A percentile compares a stretch with the other conserved stretches of the same genome.
Conservation (phyloP, 2,888 invertebrate species). For the Polyommatus iphigenia region DNA sequence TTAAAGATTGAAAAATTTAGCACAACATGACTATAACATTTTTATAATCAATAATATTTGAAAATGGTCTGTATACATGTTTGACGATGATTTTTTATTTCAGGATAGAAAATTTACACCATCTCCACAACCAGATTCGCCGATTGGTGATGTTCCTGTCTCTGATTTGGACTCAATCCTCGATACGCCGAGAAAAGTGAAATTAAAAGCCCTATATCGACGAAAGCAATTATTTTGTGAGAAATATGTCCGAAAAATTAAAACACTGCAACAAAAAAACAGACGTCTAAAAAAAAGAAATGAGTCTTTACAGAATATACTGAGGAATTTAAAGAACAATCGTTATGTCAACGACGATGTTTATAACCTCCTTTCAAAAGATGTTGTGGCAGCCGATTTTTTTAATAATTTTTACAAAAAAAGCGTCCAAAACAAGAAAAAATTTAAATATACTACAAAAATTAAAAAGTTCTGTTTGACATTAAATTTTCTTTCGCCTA, state of each 20-base stretch:
- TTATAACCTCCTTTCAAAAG: constrained; percentile 21
- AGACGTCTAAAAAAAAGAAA: constrained; percentile 33
- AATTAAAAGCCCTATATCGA: constrained; percentile 13
- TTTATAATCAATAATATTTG: constrained; percentile 8
- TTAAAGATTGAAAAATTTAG: constrained; percentile 8
- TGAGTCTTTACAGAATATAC: constrained; percentile 27
- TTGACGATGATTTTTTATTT: constrained; percentile 8
- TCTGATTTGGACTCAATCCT: constrained; percentile 34
- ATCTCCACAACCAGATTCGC: constrained; percentile 8
- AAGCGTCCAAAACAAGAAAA: constrained; percentile 22
- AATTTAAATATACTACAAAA: background rate
- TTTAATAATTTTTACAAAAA: constrained; percentile 15
- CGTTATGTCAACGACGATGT: constrained; percentile 30
- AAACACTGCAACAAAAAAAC: constrained; percentile 29
- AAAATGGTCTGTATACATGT: constrained; percentile 8
- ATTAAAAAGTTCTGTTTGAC: constrained; percentile 36
- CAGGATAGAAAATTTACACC: background rate
- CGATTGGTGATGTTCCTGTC: constrained; percentile 8
- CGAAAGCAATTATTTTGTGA: constrained; percentile 12
- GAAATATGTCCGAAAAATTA: constrained; percentile 20
- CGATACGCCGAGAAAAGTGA: constrained; percentile 32
- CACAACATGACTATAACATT: constrained; percentile 8
- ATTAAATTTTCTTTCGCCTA: constrained; percentile 40
- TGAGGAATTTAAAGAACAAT: constrained; percentile 32
- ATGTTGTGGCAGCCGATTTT: constrained; percentile 15